These are phyloP conservation scores for Spea hammondii DNA, from an alignment of 2,797 vertebrate species.

Conservation along the genomic window DNA sequence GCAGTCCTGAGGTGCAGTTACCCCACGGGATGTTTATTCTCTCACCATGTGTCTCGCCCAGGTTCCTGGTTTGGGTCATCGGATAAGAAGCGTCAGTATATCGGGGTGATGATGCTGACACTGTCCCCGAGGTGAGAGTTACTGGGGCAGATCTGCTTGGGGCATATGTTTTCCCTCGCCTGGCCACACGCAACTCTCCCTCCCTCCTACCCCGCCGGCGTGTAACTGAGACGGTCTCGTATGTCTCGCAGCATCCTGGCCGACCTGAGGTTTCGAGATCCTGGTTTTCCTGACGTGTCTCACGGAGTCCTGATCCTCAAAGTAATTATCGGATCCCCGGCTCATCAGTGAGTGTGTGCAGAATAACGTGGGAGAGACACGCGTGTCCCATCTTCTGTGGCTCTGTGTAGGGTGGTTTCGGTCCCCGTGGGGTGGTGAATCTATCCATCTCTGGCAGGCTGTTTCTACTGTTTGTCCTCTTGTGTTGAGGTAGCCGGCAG, in stretches of 20 bases:
- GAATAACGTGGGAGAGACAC: neutral
- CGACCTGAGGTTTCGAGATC: slow-evolving; percentile 84
- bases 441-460: too few relatives aligned
- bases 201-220: too few relatives aligned
- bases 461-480: neutral
- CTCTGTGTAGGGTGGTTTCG: too few relatives aligned
- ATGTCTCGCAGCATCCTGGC: slow-evolving; percentile 77
- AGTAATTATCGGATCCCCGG: slow-evolving; percentile 87
- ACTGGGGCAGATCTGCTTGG: neutral
- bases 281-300: slow-evolving; percentile 81
- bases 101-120: slow-evolving; percentile 95
- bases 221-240: neutral
- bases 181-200: too few relatives aligned
- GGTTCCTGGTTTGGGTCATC: slow-evolving; percentile 75
- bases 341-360: slow-evolving; percentile 73
- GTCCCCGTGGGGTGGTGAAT: too few relatives aligned
- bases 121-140: slow-evolving; percentile 80
- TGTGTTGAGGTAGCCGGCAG: too few relatives aligned
- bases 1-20: neutral
- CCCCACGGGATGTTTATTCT: neutral
- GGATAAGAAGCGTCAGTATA: slow-evolving; percentile 79
- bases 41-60: slow-evolving; percentile 53
- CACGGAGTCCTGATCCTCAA: slow-evolving; percentile 89
- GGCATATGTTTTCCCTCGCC: too few relatives aligned
- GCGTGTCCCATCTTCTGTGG: neutral